phyloP scores from a whole-genome alignment of 1,140 invertebrate genomes.

The Papilio glaucus region DNA sequence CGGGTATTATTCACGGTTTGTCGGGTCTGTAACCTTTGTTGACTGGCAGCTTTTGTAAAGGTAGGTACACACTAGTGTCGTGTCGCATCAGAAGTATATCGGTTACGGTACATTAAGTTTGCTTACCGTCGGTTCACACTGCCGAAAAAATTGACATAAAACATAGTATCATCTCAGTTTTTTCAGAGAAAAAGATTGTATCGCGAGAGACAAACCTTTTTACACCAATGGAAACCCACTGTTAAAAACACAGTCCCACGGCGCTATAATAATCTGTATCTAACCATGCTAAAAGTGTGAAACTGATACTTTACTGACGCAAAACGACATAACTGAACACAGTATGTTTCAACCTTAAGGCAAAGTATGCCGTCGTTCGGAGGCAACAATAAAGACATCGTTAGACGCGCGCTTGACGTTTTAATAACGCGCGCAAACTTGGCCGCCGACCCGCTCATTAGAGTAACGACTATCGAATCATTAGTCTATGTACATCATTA shows the following conservation, averaged over 20 bases:
- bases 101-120: no score
- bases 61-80: neutral
- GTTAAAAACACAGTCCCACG: no score
- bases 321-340: neutral
- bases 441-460: neutral
- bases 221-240: no score
- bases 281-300: neutral
- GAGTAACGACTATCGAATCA: constrained; percentile 23
- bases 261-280: neutral
- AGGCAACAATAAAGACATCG: constrained; percentile 28
- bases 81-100: neutral
- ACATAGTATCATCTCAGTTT: no score
- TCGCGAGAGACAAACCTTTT: no score
- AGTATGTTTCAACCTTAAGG: neutral
- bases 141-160: no score
- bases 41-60: constrained; percentile 6
- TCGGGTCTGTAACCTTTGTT: constrained; percentile 24
- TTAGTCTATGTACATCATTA: constrained; percentile 31
- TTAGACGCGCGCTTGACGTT: constrained; percentile 15
- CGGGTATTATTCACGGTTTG: neutral
- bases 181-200: no score
- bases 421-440: constrained; percentile 25
- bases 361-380: neutral
- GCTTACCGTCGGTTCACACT: no score
- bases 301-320: neutral